Evolutionary conservation across 2,888 invertebrate species (phyloP), one percentile per base, ranked within the genome.

Genomic region (Metallyticus violacea): DNA sequence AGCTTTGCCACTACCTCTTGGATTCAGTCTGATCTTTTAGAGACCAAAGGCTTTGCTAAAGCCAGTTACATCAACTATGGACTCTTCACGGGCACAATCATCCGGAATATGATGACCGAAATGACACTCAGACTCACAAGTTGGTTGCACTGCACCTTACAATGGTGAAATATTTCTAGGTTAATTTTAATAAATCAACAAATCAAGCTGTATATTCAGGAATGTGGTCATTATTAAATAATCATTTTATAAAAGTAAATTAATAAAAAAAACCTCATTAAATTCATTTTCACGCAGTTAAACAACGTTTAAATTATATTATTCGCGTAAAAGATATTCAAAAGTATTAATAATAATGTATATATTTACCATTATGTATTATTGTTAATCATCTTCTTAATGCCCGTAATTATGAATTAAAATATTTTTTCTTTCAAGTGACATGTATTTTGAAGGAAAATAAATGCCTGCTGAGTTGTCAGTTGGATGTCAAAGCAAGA

Each of bases 381-480:
- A n/a, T n/a, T n/a, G n/a, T n/a, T n/a, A n/a, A n/a, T n/a, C n/a
- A n/a, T n/a, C n/a, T n/a, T n/a, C n/a, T n/a, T n/a, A n/a, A n/a
- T n/a, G n/a, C n/a, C 77, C 88, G 82, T 81, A 40, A 22, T 85
- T 77, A 85, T 85, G 26, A 28, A 77, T 29, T 82, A 82, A 86
- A 86, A 25, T 76, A 6, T 82, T 85, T 87, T 87, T 81, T 88
- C 85, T 87, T 91, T 91, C 86, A 88, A 92, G 92, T 92, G 89
- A 91, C 91, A 6, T 92, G 92, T 88, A 88, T 90, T 28, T 89
- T 90, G 28, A 88, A 89, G 2, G 88, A 91, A 85, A 92, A 92
- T 88, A 90, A 91, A 81, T 93, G 93, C 88, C 92, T 92, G 1
- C 90, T 91, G 88, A 90, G 92, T 79, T 92, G 92, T 88, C 91